Base-by-base conservation (phyloP, 2,797 vertebrate genomes). In the Poecilia wingei region DNA sequence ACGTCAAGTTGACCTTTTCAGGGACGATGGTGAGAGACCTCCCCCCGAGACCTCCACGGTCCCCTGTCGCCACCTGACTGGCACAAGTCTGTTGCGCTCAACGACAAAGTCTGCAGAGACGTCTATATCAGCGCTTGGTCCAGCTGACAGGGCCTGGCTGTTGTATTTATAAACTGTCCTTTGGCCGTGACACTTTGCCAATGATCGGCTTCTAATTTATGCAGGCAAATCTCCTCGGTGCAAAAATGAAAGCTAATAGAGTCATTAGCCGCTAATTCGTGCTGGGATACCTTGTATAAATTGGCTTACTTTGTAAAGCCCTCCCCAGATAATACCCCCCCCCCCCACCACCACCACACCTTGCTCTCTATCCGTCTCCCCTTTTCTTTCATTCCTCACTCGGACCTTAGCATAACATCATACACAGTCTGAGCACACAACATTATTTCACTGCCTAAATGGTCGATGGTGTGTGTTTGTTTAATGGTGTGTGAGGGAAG, bases 171-270 rank as follows among this genome's bases (percentile, higher is more conserved):
- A 98, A 99, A 97, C 97, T 99, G 98, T 99, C 98, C 97, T 98
- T 97, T 97, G 97, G 95, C 95, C 85, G 96, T 99, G 98, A 99
- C 98, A 99, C 97, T 98, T 99, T 97, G 96, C 98, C 98, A 96
- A 99, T 99, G 98, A 99, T 97, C 96, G 94, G 95, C 95, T 94
- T 95, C 95, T 99, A 99, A 99, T 99, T 98, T 99, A 99, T 99
- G 97, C 98, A 95, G 96, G 95, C 96, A 97, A 98, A 98, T 98
- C 98, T 99, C 97, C 97, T 97, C 95, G 96, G 97, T 97, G 96
- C 97, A 98, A 98, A 99, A 99, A 99, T 98, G 97, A 98, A 98
- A 99, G 98, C 97, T 99, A 99, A 99, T 99, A 98, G 98, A 99
- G 98, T 98, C 98, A 98, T 99, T 99, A 99, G 97, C 96, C 94